Base-by-base conservation (phyloP, 2,797 vertebrate species). In the Delichon dasypus region DNA sequence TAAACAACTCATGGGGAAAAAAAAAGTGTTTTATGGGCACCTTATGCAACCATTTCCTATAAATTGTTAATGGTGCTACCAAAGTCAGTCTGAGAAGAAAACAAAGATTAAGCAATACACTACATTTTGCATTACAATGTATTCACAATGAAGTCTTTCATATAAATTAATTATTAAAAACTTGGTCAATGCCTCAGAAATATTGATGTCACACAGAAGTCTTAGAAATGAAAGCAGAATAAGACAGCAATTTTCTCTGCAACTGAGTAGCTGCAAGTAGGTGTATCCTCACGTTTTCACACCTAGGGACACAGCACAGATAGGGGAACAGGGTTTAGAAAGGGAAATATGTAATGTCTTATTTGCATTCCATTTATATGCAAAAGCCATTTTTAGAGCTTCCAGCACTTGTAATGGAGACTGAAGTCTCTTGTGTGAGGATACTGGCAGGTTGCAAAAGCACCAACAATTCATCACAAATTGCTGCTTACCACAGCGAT, bases 31-130 rank as follows among this genome's bases (percentile, higher is more conserved):
- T 88, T 89, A 94, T 30, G 19, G 65, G 48, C 13, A 42, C 16
- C 61, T 85, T 91, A 85, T 47, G 87, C 87, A 95, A 95, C 19
- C 61, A 83, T 72, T 85, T 94, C 84, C 87, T 74, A 82, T 38
- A 44, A 79, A 90, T 4, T 50, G 25, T 67, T 87, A 79, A 23
- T 20, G 16, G 55, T n/a, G 19, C 17, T 34, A 93, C 14, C 18
- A 7, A 26, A 51, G 34, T 11, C 65, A 66, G 34, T 65, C 70
- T 87, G 55, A n/a, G n/a, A 85, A 77, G 38, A 83, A 91, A 94
- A 70, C 27, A 61, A 82, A 71, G 34, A 55, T 48, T 68, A 74
- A 54, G 54, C 88, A 68, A 86, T 40, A 44, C 27, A 75, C 15
- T 78, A 19, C 5, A 54, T 42, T 78, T 78, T 85, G n/a, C 47